Conservation (phyloP, 1,140 invertebrate species). For the Musca domestica region DNA sequence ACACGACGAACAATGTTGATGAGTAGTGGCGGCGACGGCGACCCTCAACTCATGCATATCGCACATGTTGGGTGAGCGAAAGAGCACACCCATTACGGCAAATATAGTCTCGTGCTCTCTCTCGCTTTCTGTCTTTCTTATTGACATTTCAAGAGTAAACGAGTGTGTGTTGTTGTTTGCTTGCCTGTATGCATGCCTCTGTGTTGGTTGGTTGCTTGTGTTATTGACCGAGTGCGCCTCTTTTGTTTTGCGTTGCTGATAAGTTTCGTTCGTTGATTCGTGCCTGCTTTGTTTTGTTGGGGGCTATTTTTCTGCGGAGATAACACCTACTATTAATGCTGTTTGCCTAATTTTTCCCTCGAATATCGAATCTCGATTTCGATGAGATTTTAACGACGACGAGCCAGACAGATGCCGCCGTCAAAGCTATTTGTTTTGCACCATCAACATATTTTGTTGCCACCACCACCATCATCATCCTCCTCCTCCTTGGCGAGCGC, state of each 20-base stretch:
- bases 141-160: not conserved
- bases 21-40: too few relatives aligned
- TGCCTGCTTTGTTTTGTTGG: constrained; percentile 14
- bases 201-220: constrained; percentile 15
- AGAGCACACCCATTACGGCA: not conserved
- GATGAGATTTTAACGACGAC: constrained; percentile 46
- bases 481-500: too few relatives aligned
- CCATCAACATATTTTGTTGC: not conserved
- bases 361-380: constrained; percentile 55
- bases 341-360: constrained; percentile 53
- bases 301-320: constrained; percentile 21
- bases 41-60: too few relatives aligned
- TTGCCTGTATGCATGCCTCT: not conserved
- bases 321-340: constrained; percentile 33
- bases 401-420: not conserved
- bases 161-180: not conserved
- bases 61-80: too few relatives aligned
- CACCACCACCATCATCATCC: too few relatives aligned
- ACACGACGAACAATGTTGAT: too few relatives aligned
- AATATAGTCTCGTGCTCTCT: not conserved
- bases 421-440: not conserved
- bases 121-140: not conserved
- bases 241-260: not conserved
- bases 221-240: not conserved
- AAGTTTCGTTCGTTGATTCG: constrained; percentile 23